Percentiles rank a stretch among this genome's conserved stretches.
Conservation (phyloP, 2,888 invertebrate genomes). For the Lithodes maja region DNA sequence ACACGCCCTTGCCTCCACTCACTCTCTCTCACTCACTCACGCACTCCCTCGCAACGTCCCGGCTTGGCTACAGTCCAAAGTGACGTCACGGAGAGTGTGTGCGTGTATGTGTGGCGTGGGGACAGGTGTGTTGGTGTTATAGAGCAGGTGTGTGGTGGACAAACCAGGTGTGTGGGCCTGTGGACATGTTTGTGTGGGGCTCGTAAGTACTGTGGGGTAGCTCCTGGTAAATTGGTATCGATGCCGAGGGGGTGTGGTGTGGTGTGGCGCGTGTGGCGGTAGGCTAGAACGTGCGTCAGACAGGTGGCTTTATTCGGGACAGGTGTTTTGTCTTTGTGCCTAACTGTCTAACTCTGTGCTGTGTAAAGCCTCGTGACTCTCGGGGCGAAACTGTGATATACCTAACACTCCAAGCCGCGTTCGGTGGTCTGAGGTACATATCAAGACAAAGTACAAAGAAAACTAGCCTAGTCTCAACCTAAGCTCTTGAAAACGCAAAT, state of each 20-base stretch:
- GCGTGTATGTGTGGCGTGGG: background rate
- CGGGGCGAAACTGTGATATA: too few relatives aligned
- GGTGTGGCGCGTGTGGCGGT: background rate
- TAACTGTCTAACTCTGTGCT: too few relatives aligned
- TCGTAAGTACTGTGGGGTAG: too few relatives aligned
- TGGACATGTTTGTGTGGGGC: background rate
- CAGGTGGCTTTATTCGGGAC: background rate
- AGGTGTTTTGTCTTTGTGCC: background rate
- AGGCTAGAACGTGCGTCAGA: background rate
- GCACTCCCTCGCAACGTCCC: background rate
- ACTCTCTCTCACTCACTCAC: constrained; percentile 27
- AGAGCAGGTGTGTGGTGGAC: background rate
- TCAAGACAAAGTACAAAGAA: too few relatives aligned
- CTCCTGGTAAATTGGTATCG: too few relatives aligned
- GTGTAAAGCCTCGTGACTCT: too few relatives aligned
- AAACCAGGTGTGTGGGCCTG: background rate
- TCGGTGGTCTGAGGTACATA: too few relatives aligned
- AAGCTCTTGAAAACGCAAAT: too few relatives aligned
- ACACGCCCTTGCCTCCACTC: background rate
- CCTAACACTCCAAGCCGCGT: too few relatives aligned
- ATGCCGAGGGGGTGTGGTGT: too few relatives aligned
- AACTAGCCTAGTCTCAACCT: too few relatives aligned
- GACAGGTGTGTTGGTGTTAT: background rate
- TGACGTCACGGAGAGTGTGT: constrained; percentile 38
- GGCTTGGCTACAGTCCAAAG: constrained; percentile 48